Evolutionary conservation across 2,888 invertebrate genomes (phyloP), one percentile per base, ranked within the genome.

Genomic region (Melipona beecheii): DNA sequence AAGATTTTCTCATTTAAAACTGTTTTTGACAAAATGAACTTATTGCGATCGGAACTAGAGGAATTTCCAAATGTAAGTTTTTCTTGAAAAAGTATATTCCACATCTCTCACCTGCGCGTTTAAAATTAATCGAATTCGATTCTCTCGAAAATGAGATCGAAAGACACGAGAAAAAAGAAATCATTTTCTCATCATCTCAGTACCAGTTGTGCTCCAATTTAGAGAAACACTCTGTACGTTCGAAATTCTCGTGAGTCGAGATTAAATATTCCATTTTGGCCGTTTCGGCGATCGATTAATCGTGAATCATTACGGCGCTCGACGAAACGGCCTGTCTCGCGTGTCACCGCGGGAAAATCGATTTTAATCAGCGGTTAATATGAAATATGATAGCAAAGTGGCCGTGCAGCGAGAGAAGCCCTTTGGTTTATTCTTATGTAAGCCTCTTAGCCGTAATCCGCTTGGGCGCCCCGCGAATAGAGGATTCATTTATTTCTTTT

Each of bases 311-410:
- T 54, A 17, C 21, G 9, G 11, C n/a, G 58, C 64, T 60, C n/a
- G 74, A 43, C 69, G 43, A 68, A 49, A 31, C 56, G 64, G 56
- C 21, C 60, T 31, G 70, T 64, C 72, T 76, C 60, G 77, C 76
- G 75, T 83, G 78, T 62, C 79, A 62, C 54, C 73, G 71, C 76
- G 64, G 78, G 81, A 86, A 90, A 91, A 90, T 90, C 89, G 90
- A 91, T 91, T 91, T 90, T 90, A 90, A 92, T 92, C 91, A 91
- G 84, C 85, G 86, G 86, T 89, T 91, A 91, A 92, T 92, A 91
- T 87, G 91, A 92, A 92, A 92, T 91, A 91, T 89, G 90, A 92
- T 91, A 88, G 90, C 87, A 87, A 91, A 91, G 87, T 91, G 82
- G 85, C 78, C 84, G 78, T 78, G 24, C 71, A 72, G 82, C 81